Evolutionary conservation across 2,113 vertebrate species (phyloP).

Genomic region (Eonycteris spelaea): DNA sequence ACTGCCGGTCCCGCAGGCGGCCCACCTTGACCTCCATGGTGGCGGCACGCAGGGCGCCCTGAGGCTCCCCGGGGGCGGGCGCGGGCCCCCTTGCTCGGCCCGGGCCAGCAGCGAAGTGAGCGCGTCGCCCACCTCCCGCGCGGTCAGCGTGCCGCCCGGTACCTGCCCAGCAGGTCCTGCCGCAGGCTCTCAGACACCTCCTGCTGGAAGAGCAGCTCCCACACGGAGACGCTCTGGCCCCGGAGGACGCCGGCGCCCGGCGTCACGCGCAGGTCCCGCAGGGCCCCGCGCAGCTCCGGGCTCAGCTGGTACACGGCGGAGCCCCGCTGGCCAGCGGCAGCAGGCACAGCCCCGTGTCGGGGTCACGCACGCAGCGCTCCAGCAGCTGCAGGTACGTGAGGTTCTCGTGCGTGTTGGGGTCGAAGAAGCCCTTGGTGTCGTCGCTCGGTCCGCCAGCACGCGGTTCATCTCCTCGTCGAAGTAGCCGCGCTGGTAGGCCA

Average conservation of each 20-base stretch:
- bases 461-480: too few relatives aligned
- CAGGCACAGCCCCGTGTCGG: slow-evolving; percentile 76
- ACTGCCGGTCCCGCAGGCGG: slow-evolving; percentile 30
- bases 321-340: slow-evolving; percentile 73
- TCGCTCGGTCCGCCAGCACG: too few relatives aligned
- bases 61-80: neutral
- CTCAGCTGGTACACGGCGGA: slow-evolving; percentile 56
- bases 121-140: slow-evolving; percentile 76
- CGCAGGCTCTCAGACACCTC: slow-evolving; percentile 78
- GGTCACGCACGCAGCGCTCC: too few relatives aligned
- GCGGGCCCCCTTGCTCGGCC: fast-evolving
- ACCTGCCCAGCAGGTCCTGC: slow-evolving; percentile 76
- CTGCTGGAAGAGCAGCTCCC: slow-evolving; percentile 91
- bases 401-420: slow-evolving; percentile 85
- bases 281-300: slow-evolving; percentile 55
- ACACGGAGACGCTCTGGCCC: slow-evolving; percentile 75
- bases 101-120: slow-evolving; percentile 63
- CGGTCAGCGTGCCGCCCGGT: slow-evolving; percentile 70
- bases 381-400: slow-evolving; percentile 84
- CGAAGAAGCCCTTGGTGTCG: slow-evolving; percentile 85
- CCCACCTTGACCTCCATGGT: slow-evolving; percentile 44
- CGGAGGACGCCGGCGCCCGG: slow-evolving; percentile 41
- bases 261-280: slow-evolving; percentile 46
- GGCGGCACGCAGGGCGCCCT: slow-evolving; percentile 47
- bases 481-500: too few relatives aligned